phyloP scores from a whole-genome alignment of 2,888 invertebrate genomes.

The Lasioglossum figueresi region DNA sequence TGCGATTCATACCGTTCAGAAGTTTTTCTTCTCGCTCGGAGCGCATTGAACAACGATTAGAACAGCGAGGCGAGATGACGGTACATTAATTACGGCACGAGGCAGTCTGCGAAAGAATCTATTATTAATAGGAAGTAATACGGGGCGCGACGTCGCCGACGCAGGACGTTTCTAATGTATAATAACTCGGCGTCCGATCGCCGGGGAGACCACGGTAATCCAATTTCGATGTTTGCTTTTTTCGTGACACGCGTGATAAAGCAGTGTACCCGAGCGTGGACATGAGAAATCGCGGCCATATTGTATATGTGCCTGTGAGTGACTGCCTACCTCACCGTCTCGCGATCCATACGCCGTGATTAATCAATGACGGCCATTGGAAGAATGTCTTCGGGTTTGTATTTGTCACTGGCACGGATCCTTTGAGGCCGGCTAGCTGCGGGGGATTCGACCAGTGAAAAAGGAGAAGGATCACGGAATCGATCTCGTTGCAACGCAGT shows the following conservation, averaged over 20 bases:
- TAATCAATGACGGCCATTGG: constrained; percentile 63
- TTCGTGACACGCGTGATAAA: constrained; percentile 52
- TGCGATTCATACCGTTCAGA: constrained; percentile 7
- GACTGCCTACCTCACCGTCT: constrained; percentile 58
- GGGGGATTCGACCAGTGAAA: constrained; percentile 38
- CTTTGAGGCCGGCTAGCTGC: constrained; percentile 62
- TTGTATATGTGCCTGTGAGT: constrained; percentile 60
- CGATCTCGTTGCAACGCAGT: constrained; percentile 20
- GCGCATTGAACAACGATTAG: constrained; percentile 38
- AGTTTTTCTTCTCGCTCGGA: constrained; percentile 22
- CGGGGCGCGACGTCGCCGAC: neutral
- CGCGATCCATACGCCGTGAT: constrained; percentile 61
- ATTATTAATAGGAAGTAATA: constrained; percentile 37
- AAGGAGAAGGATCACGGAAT: constrained; percentile 34
- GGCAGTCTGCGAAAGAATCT: constrained; percentile 28
- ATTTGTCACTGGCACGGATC: constrained; percentile 80
- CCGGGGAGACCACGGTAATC: constrained; percentile 37
- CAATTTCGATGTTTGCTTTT: constrained; percentile 57
- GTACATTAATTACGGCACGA: constrained; percentile 29
- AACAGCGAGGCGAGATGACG: constrained; percentile 33
- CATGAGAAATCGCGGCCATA: constrained; percentile 57
- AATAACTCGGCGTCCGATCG: constrained; percentile 37
- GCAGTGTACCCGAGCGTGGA: constrained; percentile 56
- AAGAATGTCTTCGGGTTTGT: constrained; percentile 75
- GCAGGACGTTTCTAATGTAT: constrained; percentile 51